Base-by-base conservation (phyloP, 2,797 vertebrate genomes). In the Amniataba percoides region DNA sequence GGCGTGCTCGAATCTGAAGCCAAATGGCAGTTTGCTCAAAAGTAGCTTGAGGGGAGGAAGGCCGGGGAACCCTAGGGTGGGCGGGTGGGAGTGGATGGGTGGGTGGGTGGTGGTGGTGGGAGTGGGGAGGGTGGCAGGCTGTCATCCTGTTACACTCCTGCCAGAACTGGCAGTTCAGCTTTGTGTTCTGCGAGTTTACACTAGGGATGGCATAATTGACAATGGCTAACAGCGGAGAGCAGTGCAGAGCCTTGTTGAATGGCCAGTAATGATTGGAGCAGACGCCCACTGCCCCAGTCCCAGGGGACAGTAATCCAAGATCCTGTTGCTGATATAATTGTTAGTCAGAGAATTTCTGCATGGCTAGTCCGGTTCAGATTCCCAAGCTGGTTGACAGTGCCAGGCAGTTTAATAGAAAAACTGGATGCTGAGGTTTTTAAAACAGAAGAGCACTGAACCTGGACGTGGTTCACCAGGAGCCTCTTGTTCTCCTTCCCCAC, bases 311-410 rank as follows among this genome's bases (percentile, higher is more conserved):
- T 95, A 96, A 96, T 96, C 95, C 94, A 92, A 96, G 95, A 96
- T 96, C 94, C 94, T 95, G 94, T 96, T 96, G 95, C 95, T 96
- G 95, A 96, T 96, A 96, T 96, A 96, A 96, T 96, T 96, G 95
- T 96, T 96, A 96, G 95, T 96, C 95, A 95, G 95, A 96, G 94
- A 96, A 95, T 95, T 95, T 96, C 95, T 95, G 95, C 95, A 95
- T 95, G 95, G 90, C 93, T 95, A 94, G 90, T 74, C 89, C 86
- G 81, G 91, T 94, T 95, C 95, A 96, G 92, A 95, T 95, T 96
- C 95, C 95, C 95, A 95, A 95, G 95, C 94, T 93, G 94, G 94
- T 96, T 96, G 95, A 96, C 94, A 95, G 95, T 95, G 95, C 95
- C 95, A 95, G 94, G 95, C 95, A 95, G 93, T 96, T 95, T 95